phyloP scores from a whole-genome alignment of 2,797 vertebrate genomes.

The Bovichtus diacanthus region DNA sequence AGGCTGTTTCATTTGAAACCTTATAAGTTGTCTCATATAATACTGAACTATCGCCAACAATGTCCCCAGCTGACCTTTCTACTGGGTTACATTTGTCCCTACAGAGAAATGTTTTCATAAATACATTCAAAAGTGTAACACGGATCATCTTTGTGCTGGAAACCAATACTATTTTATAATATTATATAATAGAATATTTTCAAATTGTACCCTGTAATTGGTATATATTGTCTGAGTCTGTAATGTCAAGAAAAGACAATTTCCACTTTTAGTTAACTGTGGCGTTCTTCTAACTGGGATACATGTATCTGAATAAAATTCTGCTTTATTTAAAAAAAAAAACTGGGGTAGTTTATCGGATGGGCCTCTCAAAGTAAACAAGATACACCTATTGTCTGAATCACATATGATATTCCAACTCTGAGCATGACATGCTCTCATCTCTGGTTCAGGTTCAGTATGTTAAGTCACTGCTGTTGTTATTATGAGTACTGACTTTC shows the following conservation, averaged over 20 bases:
- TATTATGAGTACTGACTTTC: slow-evolving; percentile 54
- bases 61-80: neutral
- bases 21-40: neutral
- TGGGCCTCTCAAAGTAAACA: slow-evolving; percentile 28
- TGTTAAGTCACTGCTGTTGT: slow-evolving; percentile 66
- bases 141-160: neutral
- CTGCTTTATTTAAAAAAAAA: slow-evolving; percentile 21
- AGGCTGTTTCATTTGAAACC: neutral
- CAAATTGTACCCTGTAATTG: neutral
- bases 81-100: neutral
- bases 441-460: slow-evolving; percentile 52
- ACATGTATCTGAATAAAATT: slow-evolving; percentile 21
- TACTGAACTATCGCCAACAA: too few relatives aligned
- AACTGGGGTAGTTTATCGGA: slow-evolving; percentile 9
- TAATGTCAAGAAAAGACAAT: slow-evolving; percentile 16
- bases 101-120: neutral
- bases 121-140: neutral
- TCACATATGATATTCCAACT: slow-evolving; percentile 41
- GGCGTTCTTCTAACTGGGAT: slow-evolving; percentile 20
- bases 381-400: slow-evolving; percentile 36
- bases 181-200: neutral
- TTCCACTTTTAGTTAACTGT: neutral
- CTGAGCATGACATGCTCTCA: slow-evolving; percentile 29
- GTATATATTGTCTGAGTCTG: neutral
- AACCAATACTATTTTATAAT: neutral